Evolutionary conservation across 1,140 invertebrate genomes (phyloP), one percentile per base, ranked within the genome.

Genomic region (Archegozetes longisetosus): DNA sequence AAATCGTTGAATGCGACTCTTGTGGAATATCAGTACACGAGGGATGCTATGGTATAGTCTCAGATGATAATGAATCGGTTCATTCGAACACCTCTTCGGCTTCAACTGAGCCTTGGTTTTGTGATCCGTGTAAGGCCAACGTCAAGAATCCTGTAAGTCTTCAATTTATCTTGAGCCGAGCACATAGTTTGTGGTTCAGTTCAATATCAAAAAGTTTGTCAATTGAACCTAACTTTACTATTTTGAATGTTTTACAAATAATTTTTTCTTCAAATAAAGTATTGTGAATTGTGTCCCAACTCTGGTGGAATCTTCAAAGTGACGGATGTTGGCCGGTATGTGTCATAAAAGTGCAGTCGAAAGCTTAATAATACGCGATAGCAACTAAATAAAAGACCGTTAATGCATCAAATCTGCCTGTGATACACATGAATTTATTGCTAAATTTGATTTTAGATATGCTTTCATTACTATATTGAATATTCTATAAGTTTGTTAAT

Each of bases 31-130:
- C 88, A 61, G 91, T 96, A 4, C 92, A 97, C 75, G 92, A 97
- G 81, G 88, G 83, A 69, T 96, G 91, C 71, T 96, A 95, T 75
- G 91, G 90, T 22, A 85, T 95, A 27, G 88, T 86, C 64, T 29
- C 52, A 23, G 61, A 60, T 40, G 93, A 96, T 68, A 83, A 83
- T 46, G 84, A 85, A 27, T 93, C 88, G 75, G 81, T 90, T 61
- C 85, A 85, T 3, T 90, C 86, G 68, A 87, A 86, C 20, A 84
- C 85, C 58, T 95, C 90, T 6, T 84, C 89, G 0, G 86, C 86
- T 51, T 89, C 89, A 32, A 96, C 91, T 1, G 91, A 93, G 65
- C 92, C 92, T 0, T 97, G 93, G 93, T 97, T 97, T 73, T 97
- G 92, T 76, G 92, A 97, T 74, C 86, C 90, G 14, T 97, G 93